These are phyloP conservation scores for Apodemia zela DNA, from an alignment of 2,888 invertebrate genomes.

Conservation along the genomic window DNA sequence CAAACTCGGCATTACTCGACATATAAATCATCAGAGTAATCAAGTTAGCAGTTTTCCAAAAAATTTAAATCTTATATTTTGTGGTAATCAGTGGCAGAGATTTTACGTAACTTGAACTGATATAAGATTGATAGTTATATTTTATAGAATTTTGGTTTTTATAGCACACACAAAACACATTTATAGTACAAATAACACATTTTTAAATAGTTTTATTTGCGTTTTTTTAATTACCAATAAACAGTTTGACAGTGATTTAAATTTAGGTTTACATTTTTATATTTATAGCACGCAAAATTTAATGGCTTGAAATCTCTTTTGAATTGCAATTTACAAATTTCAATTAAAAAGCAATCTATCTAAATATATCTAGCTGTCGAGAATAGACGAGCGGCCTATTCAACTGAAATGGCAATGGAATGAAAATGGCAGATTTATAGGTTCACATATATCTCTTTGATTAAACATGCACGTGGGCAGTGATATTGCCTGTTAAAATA, in stretches of 20 bases:
- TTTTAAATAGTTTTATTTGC: no score
- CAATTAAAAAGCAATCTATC: no score
- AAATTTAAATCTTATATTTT: slow-evolving; percentile 73
- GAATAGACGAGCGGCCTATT: neutral
- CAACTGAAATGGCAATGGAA: neutral
- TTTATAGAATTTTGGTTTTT: neutral
- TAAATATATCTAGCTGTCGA: no score
- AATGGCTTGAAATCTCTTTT: no score
- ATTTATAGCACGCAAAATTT: no score
- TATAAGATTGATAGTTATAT: neutral
- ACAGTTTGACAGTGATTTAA: no score
- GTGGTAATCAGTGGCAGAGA: neutral
- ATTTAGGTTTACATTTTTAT: no score
- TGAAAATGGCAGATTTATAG: neutral
- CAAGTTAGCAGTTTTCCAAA: slow-evolving; percentile 37
- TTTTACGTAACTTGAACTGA: neutral
- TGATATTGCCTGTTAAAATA: no score
- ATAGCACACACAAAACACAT: no score
- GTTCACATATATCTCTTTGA: neutral
- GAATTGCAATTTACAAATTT: no score
- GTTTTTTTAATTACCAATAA: no score
- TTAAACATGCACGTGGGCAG: neutral
- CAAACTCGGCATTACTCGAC: slow-evolving; percentile 7
- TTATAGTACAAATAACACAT: no score
- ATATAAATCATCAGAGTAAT: neutral